Conservation (phyloP, 2,113 vertebrate genomes). For the Onychostruthus taczanowskii region DNA sequence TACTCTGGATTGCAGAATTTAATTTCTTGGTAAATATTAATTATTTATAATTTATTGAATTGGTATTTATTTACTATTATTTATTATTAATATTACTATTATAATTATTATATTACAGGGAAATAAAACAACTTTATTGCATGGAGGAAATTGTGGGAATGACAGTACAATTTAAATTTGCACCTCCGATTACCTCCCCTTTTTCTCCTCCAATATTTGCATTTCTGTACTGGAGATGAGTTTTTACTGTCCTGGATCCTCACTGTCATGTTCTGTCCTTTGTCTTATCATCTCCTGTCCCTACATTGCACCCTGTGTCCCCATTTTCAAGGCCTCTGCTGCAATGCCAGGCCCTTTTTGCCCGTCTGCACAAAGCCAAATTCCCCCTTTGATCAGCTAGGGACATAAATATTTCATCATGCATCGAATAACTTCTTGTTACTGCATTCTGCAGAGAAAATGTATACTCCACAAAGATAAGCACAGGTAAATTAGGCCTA, state of each 20-base stretch:
- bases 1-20: neutral
- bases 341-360: neutral
- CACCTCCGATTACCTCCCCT: neutral
- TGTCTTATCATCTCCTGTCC: neutral
- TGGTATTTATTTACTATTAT: neutral
- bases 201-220: neutral
- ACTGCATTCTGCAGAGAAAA: neutral
- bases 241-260: neutral
- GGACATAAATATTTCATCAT: neutral
- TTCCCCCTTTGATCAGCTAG: neutral
- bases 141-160: neutral
- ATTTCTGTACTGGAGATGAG: neutral
- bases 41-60: no score
- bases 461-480: neutral
- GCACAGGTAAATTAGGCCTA: neutral
- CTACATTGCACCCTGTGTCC: neutral
- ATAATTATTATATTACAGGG: neutral
- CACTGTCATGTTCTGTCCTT: neutral
- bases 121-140: neutral
- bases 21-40: neutral
- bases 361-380: neutral
- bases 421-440: neutral
- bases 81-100: rapidly evolving
- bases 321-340: neutral
- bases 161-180: neutral